A percentile compares a stretch with the other conserved stretches of the same genome.
Evolutionary conservation across 2,113 vertebrate species (phyloP).

Genomic region (Chaetops frenatus): DNA sequence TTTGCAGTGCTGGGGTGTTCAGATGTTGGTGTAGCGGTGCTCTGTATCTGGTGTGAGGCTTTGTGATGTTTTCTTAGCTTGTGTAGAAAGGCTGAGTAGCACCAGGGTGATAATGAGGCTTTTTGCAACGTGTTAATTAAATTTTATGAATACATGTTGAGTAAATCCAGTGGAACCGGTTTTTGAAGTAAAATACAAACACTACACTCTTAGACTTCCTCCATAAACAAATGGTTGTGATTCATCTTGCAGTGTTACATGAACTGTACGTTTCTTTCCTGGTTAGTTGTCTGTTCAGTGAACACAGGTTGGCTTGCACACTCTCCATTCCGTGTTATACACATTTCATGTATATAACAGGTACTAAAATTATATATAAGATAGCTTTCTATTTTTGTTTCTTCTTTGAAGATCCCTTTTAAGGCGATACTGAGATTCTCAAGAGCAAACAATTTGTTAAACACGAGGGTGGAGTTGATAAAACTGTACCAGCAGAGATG

Average conservation of each 20-base stretch:
- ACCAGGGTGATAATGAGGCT: slow-evolving; percentile 47
- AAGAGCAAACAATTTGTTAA: neutral
- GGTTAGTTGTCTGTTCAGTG: neutral
- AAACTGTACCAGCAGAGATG: neutral
- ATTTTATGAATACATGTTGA: slow-evolving; percentile 26
- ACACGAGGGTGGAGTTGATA: neutral
- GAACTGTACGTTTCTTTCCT: neutral
- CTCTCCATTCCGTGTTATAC: neutral
- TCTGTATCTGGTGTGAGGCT: neutral
- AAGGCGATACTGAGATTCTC: neutral
- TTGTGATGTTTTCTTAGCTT: slow-evolving; percentile 11
- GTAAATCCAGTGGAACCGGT: slow-evolving; percentile 38
- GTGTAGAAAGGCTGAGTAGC: neutral
- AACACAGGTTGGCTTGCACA: neutral
- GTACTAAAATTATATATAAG: neutral
- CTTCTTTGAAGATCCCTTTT: neutral
- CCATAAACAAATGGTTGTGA: slow-evolving; percentile 46
- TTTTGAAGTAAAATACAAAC: slow-evolving; percentile 45
- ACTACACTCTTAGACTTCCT: slow-evolving; percentile 6
- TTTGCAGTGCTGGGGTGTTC: neutral
- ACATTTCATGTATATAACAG: neutral
- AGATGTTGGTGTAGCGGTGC: neutral
- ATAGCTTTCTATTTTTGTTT: neutral
- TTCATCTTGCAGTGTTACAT: slow-evolving; percentile 23
- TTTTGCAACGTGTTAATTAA: slow-evolving; percentile 53